Evolutionary conservation across 2,113 vertebrate species (phyloP).

Genomic region (Melanerpes aurifrons): DNA sequence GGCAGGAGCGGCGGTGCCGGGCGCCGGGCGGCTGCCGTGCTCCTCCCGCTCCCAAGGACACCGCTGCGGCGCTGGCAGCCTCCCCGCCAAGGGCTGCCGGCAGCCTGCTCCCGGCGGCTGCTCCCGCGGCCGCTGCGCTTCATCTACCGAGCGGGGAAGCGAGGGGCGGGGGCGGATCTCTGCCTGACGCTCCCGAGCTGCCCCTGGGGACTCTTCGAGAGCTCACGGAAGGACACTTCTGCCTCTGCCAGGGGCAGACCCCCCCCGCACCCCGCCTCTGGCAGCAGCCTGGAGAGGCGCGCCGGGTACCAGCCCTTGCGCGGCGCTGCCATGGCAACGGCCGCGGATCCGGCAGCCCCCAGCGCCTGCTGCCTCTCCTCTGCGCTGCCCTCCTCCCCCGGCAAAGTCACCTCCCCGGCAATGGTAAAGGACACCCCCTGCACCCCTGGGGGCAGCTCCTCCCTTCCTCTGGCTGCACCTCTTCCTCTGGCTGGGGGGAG

Average conservation of each 20-base stretch:
- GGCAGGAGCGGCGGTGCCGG: neutral
- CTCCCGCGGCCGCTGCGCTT: slow-evolving; percentile 5
- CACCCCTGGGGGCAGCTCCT: neutral
- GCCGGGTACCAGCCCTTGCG: neutral
- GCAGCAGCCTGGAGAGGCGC: neutral
- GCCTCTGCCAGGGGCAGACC: neutral
- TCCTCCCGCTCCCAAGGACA: slow-evolving; percentile 42
- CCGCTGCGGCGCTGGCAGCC: slow-evolving; percentile 9
- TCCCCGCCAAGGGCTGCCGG: slow-evolving; percentile 39
- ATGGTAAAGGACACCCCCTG: neutral
- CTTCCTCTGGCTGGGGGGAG: fast-evolving
- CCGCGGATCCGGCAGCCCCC: neutral
- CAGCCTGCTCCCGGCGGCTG: slow-evolving; percentile 26
- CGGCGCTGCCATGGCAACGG: neutral
- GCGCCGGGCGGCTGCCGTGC: fast-evolving
- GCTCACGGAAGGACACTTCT: neutral
- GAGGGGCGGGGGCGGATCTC: neutral
- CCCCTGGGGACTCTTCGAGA: slow-evolving; percentile 8
- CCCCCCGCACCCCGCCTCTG: neutral
- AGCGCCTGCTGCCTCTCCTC: neutral
- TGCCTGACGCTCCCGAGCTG: neutral
- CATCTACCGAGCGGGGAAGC: slow-evolving; percentile 24
- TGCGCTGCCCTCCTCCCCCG: neutral
- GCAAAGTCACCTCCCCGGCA: neutral
- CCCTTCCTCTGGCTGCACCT: no score